A percentile compares a stretch with the other conserved stretches of the same genome.
Evolutionary conservation across 2,113 vertebrate genomes (phyloP).

Genomic region (Paradoxurus hermaphroditus): DNA sequence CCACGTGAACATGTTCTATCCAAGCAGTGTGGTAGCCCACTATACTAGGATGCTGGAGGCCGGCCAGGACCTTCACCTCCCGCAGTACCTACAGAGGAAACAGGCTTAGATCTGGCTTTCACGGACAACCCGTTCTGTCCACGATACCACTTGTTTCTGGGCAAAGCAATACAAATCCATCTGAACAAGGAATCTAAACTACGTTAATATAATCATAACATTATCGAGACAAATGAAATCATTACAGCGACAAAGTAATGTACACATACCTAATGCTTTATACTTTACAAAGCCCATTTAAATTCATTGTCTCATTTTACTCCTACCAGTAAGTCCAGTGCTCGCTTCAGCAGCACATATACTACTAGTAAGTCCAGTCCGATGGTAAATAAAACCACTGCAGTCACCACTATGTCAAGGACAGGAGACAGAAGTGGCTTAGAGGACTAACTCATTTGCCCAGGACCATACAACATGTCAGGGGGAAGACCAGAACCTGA

Average conservation of each 20-base stretch:
- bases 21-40: constrained; percentile 98
- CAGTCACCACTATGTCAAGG: neutral
- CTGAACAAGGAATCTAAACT: neutral
- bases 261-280: neutral
- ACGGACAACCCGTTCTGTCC: neutral
- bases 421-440: neutral
- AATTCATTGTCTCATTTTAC: neutral
- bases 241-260: neutral
- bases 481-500: neutral
- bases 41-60: constrained; percentile 92
- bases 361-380: neutral
- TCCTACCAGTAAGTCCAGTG: neutral
- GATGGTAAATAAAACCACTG: neutral
- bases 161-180: neutral
- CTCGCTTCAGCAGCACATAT: neutral
- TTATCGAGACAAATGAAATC: neutral
- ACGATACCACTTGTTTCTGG: neutral
- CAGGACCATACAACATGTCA: neutral
- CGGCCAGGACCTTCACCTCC: constrained; percentile 96
- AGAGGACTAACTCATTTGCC: neutral
- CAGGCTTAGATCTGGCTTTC: neutral
- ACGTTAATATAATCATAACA: neutral
- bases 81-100: constrained; percentile 88
- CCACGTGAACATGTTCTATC: constrained; percentile 94
- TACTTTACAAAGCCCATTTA: neutral